Conservation (phyloP, 1,140 invertebrate species). For the Panulirus ornatus region DNA sequence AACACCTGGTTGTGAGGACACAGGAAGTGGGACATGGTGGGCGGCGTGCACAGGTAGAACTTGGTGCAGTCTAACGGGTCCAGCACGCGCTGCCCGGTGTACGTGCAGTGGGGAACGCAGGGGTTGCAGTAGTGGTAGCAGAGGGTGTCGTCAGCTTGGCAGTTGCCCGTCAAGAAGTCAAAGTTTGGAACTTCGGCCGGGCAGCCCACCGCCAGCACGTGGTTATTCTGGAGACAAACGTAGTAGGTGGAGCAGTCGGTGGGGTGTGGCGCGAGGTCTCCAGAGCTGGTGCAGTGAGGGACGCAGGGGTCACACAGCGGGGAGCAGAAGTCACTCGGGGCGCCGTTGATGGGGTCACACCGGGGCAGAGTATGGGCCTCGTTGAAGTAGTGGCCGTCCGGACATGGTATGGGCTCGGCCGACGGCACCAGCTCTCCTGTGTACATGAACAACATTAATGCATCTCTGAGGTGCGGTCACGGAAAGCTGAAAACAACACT, state of each 20-base stretch:
- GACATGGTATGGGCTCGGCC: not conserved
- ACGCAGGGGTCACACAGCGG: conserved; percentile 23
- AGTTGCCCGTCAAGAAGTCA: not conserved
- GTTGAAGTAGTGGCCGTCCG: not conserved
- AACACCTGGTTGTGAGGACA: conserved; percentile 22
- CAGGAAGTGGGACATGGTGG: not conserved
- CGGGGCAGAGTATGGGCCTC: not conserved
- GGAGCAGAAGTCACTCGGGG: not conserved
- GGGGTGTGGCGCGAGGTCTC: not conserved
- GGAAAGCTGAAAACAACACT: too few relatives aligned
- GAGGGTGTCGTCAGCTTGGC: not conserved
- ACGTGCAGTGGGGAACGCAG: conserved; percentile 22
- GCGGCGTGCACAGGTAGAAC: conserved; percentile 7
- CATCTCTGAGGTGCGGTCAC: too few relatives aligned
- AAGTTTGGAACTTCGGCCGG: not conserved
- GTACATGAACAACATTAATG: too few relatives aligned
- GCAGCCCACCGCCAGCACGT: not conserved
- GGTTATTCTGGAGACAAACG: not conserved
- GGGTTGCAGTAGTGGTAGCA: conserved; percentile 42
- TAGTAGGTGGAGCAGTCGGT: conserved; percentile 3
- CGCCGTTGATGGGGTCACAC: not conserved
- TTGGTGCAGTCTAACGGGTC: conserved; percentile 22
- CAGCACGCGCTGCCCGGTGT: not conserved
- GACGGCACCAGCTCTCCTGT: not conserved
- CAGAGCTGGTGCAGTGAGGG: not conserved